These are phyloP conservation scores for Murina feae DNA, from an alignment of 2,113 vertebrate genomes.

Conservation along the genomic window DNA sequence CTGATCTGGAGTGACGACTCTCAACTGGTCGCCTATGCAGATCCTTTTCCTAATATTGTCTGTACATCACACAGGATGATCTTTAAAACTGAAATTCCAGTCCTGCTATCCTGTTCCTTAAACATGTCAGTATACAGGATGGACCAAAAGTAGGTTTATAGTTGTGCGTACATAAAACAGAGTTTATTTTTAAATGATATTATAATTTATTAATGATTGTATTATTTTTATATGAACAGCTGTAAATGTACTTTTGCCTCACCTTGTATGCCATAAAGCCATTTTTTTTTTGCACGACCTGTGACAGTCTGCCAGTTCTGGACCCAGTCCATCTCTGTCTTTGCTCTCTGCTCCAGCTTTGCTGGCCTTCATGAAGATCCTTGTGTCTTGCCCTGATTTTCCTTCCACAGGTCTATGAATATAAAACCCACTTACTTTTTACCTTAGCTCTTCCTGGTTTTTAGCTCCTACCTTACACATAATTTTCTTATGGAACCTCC, in stretches of 20 bases:
- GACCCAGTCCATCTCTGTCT: background rate
- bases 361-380: background rate
- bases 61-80: background rate
- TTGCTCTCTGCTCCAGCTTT: background rate
- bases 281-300: background rate
- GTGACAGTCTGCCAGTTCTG: background rate
- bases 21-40: background rate
- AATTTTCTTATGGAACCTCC: background rate
- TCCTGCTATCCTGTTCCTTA: background rate
- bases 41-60: background rate
- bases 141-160: background rate
- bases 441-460: background rate
- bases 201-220: background rate
- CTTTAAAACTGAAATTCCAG: background rate
- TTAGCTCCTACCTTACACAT: background rate
- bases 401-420: background rate
- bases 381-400: background rate
- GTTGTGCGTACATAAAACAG: background rate
- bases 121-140: background rate
- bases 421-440: background rate
- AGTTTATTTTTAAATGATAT: background rate
- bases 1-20: background rate
- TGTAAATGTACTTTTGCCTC: background rate
- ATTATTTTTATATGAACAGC: background rate
- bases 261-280: background rate